Conservation (phyloP, 2,797 vertebrate genomes). For the Premnoplex brunnescens region DNA sequence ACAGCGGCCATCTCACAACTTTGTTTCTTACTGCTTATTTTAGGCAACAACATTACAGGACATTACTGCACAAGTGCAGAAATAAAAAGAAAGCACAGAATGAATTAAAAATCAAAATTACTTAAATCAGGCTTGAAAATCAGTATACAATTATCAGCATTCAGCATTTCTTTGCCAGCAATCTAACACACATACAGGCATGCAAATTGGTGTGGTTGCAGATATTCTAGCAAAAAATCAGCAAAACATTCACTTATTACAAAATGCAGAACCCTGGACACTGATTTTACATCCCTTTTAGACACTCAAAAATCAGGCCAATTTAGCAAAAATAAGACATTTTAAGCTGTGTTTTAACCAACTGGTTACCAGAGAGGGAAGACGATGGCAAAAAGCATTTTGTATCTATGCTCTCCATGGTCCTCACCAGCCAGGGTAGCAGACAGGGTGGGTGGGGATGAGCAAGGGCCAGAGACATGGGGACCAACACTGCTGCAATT, state of each 20-base stretch:
- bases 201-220: constrained; percentile 55
- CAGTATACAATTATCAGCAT: constrained; percentile 62
- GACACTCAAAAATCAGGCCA: constrained; percentile 22
- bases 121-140: constrained; percentile 66
- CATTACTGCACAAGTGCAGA: constrained; percentile 65
- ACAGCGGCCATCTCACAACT: constrained; percentile 24
- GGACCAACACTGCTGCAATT: not conserved
- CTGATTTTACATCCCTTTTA: constrained; percentile 57
- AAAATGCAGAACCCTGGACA: constrained; percentile 49
- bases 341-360: constrained; percentile 34
- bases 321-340: not conserved
- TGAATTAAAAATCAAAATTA: constrained; percentile 70
- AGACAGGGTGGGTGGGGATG: not conserved
- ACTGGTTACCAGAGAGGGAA: not conserved
- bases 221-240: constrained; percentile 60
- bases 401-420: fast-evolving
- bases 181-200: constrained; percentile 65
- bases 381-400: not conserved
- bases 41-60: constrained; percentile 64
- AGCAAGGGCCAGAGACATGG: not conserved
- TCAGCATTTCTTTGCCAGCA: constrained; percentile 68
- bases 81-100: constrained; percentile 62
- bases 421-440: fast-evolving
- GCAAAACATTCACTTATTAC: constrained; percentile 62
- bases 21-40: constrained; percentile 57